A percentile compares a stretch with the other conserved stretches of the same genome.
These are phyloP conservation scores for Cotesia typhae DNA, from an alignment of 1,140 invertebrate species.

Conservation along the genomic window DNA sequence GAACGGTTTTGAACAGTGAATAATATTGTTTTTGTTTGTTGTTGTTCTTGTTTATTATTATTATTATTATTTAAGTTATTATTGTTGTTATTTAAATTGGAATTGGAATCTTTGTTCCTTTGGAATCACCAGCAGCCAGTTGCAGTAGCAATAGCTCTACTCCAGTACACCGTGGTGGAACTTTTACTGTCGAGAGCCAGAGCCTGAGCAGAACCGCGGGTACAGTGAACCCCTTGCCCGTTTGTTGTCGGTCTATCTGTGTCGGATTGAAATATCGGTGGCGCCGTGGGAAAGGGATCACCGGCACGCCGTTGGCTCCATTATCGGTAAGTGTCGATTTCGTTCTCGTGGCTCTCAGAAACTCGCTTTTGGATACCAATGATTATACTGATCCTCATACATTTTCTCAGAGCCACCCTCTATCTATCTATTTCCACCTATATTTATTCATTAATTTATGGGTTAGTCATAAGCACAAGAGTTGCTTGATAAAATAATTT, in stretches of 20 bases:
- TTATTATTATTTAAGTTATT: too few relatives aligned
- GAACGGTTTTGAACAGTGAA: constrained; percentile 15
- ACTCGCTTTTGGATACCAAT: constrained; percentile 8
- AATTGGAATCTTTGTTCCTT: constrained; percentile 16
- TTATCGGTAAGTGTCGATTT: constrained; percentile 48
- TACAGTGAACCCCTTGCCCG: constrained; percentile 24
- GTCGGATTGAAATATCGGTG: constrained; percentile 42
- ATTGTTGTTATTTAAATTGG: too few relatives aligned
- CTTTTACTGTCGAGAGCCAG: constrained; percentile 23
- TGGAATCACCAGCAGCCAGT: neutral
- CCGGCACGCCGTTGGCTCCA: constrained; percentile 33
- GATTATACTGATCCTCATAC: neutral
- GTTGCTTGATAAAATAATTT: too few relatives aligned
- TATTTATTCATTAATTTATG: too few relatives aligned
- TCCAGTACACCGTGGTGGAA: constrained; percentile 12
- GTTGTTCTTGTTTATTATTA: neutral
- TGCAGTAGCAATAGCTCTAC: constrained; percentile 1
- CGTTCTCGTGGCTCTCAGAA: constrained; percentile 19
- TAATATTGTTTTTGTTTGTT: constrained; percentile 7
- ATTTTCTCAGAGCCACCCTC: too few relatives aligned
- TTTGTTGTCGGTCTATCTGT: constrained; percentile 34
- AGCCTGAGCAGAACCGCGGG: neutral
- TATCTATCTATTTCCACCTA: too few relatives aligned
- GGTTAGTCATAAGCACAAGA: too few relatives aligned
- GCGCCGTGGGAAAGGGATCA: constrained; percentile 46